phyloP scores from a whole-genome alignment of 1,140 invertebrate species.

The Rhyzopertha dominica region DNA sequence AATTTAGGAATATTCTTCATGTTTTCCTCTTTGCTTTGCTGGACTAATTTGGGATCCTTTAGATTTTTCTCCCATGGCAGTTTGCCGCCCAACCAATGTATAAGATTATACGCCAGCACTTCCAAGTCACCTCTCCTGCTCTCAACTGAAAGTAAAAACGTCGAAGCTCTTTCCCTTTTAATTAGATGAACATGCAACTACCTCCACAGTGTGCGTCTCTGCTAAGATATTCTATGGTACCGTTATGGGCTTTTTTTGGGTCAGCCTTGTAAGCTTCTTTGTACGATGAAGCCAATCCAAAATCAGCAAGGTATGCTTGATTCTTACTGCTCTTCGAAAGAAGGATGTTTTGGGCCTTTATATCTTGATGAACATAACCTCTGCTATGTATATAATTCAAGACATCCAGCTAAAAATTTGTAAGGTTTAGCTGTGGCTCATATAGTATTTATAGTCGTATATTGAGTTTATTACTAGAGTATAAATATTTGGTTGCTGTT shows the following conservation, averaged over 20 bases:
- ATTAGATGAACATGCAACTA: too few relatives aligned
- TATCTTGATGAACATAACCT: slow-evolving; percentile 86
- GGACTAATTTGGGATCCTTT: slow-evolving; percentile 58
- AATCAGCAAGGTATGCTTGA: slow-evolving; percentile 89
- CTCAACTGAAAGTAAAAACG: slow-evolving; percentile 56
- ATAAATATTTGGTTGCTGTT: too few relatives aligned
- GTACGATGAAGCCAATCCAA: slow-evolving; percentile 81
- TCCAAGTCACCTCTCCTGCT: slow-evolving; percentile 87
- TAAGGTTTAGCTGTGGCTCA: too few relatives aligned
- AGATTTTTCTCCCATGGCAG: slow-evolving; percentile 79
- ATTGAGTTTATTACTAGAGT: too few relatives aligned
- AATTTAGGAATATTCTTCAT: slow-evolving; percentile 58
- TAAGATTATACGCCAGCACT: slow-evolving; percentile 86
- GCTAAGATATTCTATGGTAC: slow-evolving; percentile 92
- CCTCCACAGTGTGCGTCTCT: slow-evolving; percentile 84
- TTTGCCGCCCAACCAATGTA: slow-evolving; percentile 80
- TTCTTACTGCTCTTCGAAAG: slow-evolving; percentile 63
- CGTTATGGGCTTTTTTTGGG: slow-evolving; percentile 88
- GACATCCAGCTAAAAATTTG: slow-evolving; percentile 72
- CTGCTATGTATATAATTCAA: slow-evolving; percentile 83
- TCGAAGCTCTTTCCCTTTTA: too few relatives aligned
- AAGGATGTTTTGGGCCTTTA: slow-evolving; percentile 88
- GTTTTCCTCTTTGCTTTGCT: slow-evolving; percentile 67
- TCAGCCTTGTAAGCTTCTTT: slow-evolving; percentile 81
- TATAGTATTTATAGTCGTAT: too few relatives aligned